Evolutionary conservation across 2,113 vertebrate genomes (phyloP).

Genomic region (Canis aureus): DNA sequence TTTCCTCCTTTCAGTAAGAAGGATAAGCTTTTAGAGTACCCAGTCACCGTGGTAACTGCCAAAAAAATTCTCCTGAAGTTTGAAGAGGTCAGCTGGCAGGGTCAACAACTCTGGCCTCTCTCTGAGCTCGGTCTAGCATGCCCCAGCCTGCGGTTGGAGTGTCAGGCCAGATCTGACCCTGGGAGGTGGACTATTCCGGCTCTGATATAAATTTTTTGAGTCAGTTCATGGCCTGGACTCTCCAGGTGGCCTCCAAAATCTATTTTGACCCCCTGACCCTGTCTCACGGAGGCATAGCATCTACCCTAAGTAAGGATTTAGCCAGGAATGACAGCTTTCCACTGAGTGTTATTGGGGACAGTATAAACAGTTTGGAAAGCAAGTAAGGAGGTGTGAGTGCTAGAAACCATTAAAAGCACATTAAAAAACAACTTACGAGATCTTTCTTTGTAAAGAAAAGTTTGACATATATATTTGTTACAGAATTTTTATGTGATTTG

Average conservation of each 20-base stretch:
- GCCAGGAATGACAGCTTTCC: slow-evolving; percentile 95
- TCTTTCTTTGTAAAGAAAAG: slow-evolving; percentile 30
- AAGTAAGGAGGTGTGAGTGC: slow-evolving; percentile 86
- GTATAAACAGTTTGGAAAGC: slow-evolving; percentile 90
- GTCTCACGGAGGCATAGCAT: slow-evolving; percentile 93
- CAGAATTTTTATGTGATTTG: background rate
- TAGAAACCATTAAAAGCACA: slow-evolving; percentile 92
- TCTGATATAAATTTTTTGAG: slow-evolving; percentile 99
- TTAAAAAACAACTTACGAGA: slow-evolving; percentile 86
- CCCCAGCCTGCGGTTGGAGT: slow-evolving; percentile 87
- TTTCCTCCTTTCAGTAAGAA: slow-evolving; percentile 91
- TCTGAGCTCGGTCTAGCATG: slow-evolving; percentile 88
- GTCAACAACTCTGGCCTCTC: slow-evolving; percentile 94
- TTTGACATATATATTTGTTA: background rate
- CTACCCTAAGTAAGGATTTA: slow-evolving; percentile 94
- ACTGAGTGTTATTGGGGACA: slow-evolving; percentile 90
- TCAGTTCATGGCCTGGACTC: slow-evolving; percentile 97
- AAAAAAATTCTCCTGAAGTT: slow-evolving; percentile 99
- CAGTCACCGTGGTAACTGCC: slow-evolving; percentile 99
- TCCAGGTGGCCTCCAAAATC: slow-evolving; percentile 99
- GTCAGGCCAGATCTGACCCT: slow-evolving; percentile 89
- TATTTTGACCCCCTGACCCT: slow-evolving; percentile 97
- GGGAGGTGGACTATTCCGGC: slow-evolving; percentile 92
- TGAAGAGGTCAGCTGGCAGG: slow-evolving; percentile 98
- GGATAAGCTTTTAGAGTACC: slow-evolving; percentile 97